phyloP scores from a whole-genome alignment of 2,113 vertebrate species.

The Syngnathus scovelli region DNA sequence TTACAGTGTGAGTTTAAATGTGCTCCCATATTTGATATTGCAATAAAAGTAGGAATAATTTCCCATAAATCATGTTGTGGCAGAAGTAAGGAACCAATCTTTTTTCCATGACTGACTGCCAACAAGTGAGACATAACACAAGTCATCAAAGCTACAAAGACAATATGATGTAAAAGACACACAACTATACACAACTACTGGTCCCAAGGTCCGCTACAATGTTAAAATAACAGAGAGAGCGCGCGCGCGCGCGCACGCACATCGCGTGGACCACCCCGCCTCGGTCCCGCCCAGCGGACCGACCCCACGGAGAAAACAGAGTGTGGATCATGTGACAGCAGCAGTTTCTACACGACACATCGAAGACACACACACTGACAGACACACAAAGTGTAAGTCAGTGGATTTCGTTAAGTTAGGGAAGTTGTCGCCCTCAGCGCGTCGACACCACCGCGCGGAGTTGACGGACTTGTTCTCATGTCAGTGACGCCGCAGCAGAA shows the following conservation, averaged over 20 bases:
- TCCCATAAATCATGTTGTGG: background rate
- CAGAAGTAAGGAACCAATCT: no score
- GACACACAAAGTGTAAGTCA: background rate
- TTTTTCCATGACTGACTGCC: no score
- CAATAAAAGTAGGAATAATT: no score
- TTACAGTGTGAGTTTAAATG: no score
- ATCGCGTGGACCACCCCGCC: conserved; percentile 45
- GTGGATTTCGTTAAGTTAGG: background rate
- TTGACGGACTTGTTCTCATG: background rate
- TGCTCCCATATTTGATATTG: no score
- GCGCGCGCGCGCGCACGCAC: background rate
- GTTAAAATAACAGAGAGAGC: background rate
- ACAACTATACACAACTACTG: no score
- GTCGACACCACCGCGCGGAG: background rate
- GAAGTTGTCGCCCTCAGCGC: background rate
- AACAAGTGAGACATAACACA: no score
- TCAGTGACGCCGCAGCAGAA: background rate
- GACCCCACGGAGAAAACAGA: conserved; percentile 45
- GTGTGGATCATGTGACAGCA: conserved; percentile 62
- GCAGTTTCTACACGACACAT: conserved; percentile 4
- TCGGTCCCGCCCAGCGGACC: conserved; percentile 53
- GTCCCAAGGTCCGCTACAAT: no score
- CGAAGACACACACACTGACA: background rate
- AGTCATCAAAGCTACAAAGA: no score
- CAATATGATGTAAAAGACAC: no score